Percentiles rank a stretch among this genome's conserved stretches.
Evolutionary conservation across 2,888 invertebrate species (phyloP).

Genomic region (Augiades crinisus): DNA sequence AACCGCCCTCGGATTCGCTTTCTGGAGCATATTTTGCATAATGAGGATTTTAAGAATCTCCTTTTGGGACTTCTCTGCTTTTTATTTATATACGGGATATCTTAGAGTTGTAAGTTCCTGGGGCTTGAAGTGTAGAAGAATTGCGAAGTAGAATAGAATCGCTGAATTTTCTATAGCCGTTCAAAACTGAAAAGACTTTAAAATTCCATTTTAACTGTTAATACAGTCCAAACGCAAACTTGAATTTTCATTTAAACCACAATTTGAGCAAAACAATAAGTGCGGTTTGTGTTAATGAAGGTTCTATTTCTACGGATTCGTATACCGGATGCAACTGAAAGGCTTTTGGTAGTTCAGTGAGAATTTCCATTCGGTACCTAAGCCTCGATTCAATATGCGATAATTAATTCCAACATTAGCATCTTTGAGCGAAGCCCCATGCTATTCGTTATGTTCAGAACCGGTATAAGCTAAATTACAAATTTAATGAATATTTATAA

Average conservation of each 20-base stretch:
- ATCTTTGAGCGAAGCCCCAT: conserved; percentile 15
- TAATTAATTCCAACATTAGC: conserved; percentile 18
- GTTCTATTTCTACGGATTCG: conserved; percentile 2
- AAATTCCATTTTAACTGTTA: too few species aligned
- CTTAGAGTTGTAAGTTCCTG: too few species aligned
- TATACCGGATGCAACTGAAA: conserved; percentile 16
- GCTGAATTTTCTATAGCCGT: too few species aligned
- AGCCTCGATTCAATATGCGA: conserved; percentile 13
- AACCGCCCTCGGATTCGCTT: too few species aligned
- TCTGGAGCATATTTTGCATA: too few species aligned
- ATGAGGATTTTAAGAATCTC: too few species aligned
- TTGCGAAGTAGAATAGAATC: too few species aligned
- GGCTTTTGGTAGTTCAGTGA: conserved; percentile 1
- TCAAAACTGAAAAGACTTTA: too few species aligned
- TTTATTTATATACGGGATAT: too few species aligned
- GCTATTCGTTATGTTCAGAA: conserved; percentile 7
- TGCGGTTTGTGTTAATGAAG: conserved; percentile 4
- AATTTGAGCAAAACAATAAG: not conserved
- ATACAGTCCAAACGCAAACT: too few species aligned
- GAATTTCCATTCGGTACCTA: conserved; percentile 2
- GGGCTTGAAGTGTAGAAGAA: too few species aligned
- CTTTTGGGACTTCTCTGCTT: too few species aligned
- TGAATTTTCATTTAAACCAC: not conserved
- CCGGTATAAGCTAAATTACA: conserved; percentile 18
- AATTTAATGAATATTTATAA: conserved; percentile 24